phyloP scores from a whole-genome alignment of 1,140 invertebrate species.

The Cylas formicarius region DNA sequence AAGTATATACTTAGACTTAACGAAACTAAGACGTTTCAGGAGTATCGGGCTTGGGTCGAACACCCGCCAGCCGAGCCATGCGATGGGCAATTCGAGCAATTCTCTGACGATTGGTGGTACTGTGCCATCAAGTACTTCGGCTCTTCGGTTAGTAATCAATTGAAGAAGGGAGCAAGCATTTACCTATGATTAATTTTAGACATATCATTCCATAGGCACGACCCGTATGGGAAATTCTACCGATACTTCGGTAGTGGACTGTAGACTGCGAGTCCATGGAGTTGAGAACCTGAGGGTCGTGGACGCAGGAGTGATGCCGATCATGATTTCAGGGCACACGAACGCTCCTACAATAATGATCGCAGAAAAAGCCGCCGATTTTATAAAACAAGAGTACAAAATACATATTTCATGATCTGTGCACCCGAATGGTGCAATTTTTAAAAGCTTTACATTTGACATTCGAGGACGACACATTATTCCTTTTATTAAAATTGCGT shows the following conservation, averaged over 20 bases:
- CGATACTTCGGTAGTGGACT: conserved; percentile 43
- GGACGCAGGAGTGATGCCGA: conserved; percentile 37
- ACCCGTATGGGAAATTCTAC: conserved; percentile 53
- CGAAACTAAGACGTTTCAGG: conserved; percentile 45
- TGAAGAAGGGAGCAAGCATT: no score
- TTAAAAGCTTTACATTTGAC: no score
- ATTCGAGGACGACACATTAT: no score
- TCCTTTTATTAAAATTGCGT: no score
- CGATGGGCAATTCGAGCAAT: background rate
- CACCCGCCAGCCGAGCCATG: background rate
- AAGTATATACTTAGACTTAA: conserved; percentile 43
- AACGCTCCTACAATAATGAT: conserved; percentile 48
- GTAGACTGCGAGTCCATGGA: conserved; percentile 39
- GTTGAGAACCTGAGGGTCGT: conserved; percentile 42
- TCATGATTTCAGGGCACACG: conserved; percentile 43
- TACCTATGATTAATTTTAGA: no score
- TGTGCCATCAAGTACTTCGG: conserved; percentile 7
- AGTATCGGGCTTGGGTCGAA: conserved; percentile 36
- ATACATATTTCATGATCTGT: no score
- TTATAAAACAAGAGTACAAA: conserved; percentile 10
- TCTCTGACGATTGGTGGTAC: conserved; percentile 8
- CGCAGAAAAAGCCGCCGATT: conserved; percentile 46
- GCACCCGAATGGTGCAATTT: no score
- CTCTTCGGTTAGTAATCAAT: conserved; percentile 47
- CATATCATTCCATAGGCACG: no score